Conservation (phyloP, 2,113 vertebrate species). For the Neotoma lepida region DNA sequence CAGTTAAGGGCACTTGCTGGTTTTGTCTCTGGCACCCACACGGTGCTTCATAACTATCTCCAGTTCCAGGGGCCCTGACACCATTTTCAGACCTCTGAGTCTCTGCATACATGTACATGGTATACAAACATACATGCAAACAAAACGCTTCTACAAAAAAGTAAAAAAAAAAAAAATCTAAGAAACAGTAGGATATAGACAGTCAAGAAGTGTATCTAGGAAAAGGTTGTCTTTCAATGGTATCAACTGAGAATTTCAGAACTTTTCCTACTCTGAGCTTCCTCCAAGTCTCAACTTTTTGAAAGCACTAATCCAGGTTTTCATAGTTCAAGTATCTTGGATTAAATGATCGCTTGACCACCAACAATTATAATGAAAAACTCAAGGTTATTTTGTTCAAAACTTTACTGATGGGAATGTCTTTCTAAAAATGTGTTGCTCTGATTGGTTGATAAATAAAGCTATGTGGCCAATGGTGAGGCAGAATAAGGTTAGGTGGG, state of each 20-base stretch:
- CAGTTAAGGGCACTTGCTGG: background rate
- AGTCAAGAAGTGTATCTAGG: background rate
- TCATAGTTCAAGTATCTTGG: background rate
- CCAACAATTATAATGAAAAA: background rate
- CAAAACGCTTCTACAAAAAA: background rate
- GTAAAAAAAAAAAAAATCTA: background rate
- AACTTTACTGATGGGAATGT: no score
- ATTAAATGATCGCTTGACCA: slow-evolving; percentile 34
- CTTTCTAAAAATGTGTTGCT: no score
- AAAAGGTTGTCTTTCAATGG: background rate
- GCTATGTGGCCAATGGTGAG: no score
- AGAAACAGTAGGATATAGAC: background rate
- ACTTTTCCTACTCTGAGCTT: background rate
- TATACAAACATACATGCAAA: background rate
- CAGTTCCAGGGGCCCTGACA: background rate
- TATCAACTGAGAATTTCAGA: background rate
- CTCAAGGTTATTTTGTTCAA: background rate
- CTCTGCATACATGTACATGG: background rate
- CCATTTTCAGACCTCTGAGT: background rate
- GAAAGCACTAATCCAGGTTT: background rate
- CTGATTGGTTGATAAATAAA: no score
- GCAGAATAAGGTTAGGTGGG: no score
- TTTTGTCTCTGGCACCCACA: background rate
- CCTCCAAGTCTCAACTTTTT: background rate
- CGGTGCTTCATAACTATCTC: background rate